phyloP scores from a whole-genome alignment of 2,797 vertebrate genomes.

The Lerista edwardsae region DNA sequence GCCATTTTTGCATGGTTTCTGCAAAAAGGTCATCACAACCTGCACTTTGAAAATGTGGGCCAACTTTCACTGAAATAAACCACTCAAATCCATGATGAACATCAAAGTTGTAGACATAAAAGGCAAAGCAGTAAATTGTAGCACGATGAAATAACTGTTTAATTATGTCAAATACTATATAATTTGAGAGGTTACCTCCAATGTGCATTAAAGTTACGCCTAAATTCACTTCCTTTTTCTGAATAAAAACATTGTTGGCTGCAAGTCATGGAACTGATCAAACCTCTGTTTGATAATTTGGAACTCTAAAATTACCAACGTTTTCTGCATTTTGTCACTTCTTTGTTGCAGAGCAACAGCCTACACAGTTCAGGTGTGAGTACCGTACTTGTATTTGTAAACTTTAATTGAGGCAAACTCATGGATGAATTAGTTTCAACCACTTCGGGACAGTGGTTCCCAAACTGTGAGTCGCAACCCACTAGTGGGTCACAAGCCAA shows the following conservation, averaged over 20 bases:
- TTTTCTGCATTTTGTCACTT: slow-evolving; percentile 62
- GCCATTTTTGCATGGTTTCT: slow-evolving; percentile 60
- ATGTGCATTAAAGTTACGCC: slow-evolving; percentile 71
- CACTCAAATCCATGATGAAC: slow-evolving; percentile 66
- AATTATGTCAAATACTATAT: slow-evolving; percentile 83
- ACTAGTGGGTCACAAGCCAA: too few species aligned
- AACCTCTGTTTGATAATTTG: slow-evolving; percentile 52
- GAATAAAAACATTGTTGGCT: slow-evolving; percentile 70
- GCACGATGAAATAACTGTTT: slow-evolving; percentile 81
- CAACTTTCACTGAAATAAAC: slow-evolving; percentile 79
- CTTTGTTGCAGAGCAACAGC: slow-evolving; percentile 42
- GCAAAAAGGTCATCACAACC: slow-evolving; percentile 74
- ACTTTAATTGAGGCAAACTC: slow-evolving; percentile 16
- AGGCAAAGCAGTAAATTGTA: slow-evolving; percentile 79
- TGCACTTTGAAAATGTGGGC: slow-evolving; percentile 74
- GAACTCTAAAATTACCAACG: slow-evolving; percentile 55
- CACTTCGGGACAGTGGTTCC: too few species aligned
- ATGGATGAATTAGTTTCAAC: too few species aligned
- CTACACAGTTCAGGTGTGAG: background rate
- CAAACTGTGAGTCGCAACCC: too few species aligned
- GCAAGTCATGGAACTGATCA: slow-evolving; percentile 56
- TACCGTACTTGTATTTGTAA: slow-evolving; percentile 20
- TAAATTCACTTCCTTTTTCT: slow-evolving; percentile 65
- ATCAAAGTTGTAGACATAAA: slow-evolving; percentile 78
- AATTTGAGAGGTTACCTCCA: slow-evolving; percentile 77